Base-by-base conservation (phyloP, 2,113 vertebrate species). In the Pseudorhombus dupliciocellatus region DNA sequence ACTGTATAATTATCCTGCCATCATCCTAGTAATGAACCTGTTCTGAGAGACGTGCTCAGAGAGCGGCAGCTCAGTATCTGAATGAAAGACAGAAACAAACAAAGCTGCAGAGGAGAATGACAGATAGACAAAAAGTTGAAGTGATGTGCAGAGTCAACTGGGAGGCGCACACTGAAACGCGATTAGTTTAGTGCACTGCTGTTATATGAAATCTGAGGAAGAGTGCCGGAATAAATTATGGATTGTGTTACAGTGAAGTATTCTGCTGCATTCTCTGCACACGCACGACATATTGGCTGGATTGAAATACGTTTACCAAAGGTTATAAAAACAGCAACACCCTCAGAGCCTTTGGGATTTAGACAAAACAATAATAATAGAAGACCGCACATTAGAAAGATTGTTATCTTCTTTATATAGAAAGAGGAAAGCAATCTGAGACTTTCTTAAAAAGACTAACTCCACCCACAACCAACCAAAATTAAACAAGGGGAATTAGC, bases 161-260 rank as follows among this genome's bases (percentile, higher is more conserved):
- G 66, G 34, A 77, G 58, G 16, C n/a, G 52, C 21, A 55, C 21
- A 56, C 46, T 30, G 68, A 79, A 53, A 73, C 30, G 21, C 66
- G 67, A 88, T 80, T 80, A 30, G 73, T 66, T 80, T 74, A 70
- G 50, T 52, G 56, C 18, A 56, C 42, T 54, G 57, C 71, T 84
- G 50, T 66, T 54, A 73, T 59, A 26, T 52, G 78, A 76, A 70
- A 75, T 80, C 70, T 62, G 69, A 79, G 70, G 21, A 71, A 69
- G 44, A 79, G 67, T 55, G 60, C 52, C 73, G 65, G 79, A 79
- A 80, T 77, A 68, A 48, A 72, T 80, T 72, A 84, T 44, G 50
- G 73, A 42, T 84, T 55, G 15, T 75, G 59, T 90, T 84, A 70
- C 75, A 5, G 28, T 53, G 64, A 60, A 59, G 34, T 66, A 76